These are phyloP conservation scores for Monomorium pharaonis DNA, from an alignment of 1,140 invertebrate species.

Conservation along the genomic window DNA sequence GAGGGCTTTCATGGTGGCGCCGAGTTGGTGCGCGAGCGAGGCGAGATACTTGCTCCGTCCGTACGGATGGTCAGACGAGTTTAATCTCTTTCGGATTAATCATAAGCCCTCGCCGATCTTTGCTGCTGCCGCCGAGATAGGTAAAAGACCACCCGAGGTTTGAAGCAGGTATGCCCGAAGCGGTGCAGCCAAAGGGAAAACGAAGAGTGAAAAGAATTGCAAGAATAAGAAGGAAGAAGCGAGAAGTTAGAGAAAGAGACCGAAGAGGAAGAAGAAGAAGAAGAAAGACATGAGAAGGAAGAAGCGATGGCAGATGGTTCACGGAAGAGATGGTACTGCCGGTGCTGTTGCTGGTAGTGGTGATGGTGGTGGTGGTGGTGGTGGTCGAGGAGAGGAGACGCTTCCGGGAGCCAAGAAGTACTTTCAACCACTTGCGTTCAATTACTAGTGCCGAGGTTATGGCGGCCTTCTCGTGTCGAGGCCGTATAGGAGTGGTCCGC, in stretches of 20 bases:
- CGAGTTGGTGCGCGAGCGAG: slow-evolving; percentile 22
- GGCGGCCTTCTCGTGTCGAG: slow-evolving; percentile 75
- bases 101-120: slow-evolving; percentile 72
- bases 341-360: neutral
- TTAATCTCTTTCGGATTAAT: slow-evolving; percentile 76
- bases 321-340: slow-evolving; percentile 29
- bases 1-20: slow-evolving; percentile 29
- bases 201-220: slow-evolving; percentile 15
- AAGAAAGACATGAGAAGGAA: slow-evolving; percentile 18
- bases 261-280: slow-evolving; percentile 6
- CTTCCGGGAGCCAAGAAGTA: slow-evolving; percentile 78
- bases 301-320: slow-evolving; percentile 42
- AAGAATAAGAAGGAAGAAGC: neutral
- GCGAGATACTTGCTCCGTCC: slow-evolving; percentile 40
- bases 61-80: slow-evolving; percentile 68
- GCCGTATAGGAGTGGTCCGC: slow-evolving; percentile 73
- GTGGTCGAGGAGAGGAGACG: slow-evolving; percentile 65
- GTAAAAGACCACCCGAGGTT: slow-evolving; percentile 33
- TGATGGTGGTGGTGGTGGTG: slow-evolving; percentile 19
- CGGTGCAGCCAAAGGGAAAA: slow-evolving; percentile 3
- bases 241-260: neutral
- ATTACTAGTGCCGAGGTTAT: slow-evolving; percentile 80
- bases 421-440: slow-evolving; percentile 81
- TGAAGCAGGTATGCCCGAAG: slow-evolving; percentile 20
- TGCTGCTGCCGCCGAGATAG: slow-evolving; percentile 26